A percentile compares a stretch with the other conserved stretches of the same genome.
Evolutionary conservation across 2,113 vertebrate genomes (phyloP).

Genomic region (Alosa alosa): DNA sequence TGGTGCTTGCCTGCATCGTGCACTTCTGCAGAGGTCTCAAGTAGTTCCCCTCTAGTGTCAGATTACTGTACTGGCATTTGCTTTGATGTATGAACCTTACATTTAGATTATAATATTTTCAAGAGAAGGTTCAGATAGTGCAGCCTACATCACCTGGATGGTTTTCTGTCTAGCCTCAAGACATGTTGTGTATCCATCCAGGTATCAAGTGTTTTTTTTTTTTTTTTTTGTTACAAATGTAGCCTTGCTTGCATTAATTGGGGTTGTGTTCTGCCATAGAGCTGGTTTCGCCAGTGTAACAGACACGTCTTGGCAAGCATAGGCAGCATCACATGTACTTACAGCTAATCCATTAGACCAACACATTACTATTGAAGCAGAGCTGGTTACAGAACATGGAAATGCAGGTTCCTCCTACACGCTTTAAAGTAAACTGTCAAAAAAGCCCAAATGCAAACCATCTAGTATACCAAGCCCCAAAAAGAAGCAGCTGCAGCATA

Average conservation of each 20-base stretch:
- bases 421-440: neutral
- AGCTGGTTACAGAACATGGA: neutral
- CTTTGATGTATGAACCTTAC: neutral
- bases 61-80: neutral
- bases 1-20: neutral
- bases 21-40: neutral
- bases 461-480: neutral
- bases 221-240: neutral
- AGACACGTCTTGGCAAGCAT: constrained; percentile 3
- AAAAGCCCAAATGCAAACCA: neutral
- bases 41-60: neutral
- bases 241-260: constrained; percentile 29
- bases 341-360: neutral
- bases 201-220: neutral
- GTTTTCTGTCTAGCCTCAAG: neutral
- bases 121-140: too few species aligned
- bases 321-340: neutral
- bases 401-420: neutral
- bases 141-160: too few species aligned
- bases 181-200: too few species aligned
- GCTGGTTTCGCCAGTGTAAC: constrained; percentile 2
- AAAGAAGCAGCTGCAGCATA: neutral
- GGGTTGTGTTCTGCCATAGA: neutral
- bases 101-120: neutral
- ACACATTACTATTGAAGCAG: neutral